phyloP scores from a whole-genome alignment of 2,888 invertebrate species.

The Chaitophorus viminalis region DNA sequence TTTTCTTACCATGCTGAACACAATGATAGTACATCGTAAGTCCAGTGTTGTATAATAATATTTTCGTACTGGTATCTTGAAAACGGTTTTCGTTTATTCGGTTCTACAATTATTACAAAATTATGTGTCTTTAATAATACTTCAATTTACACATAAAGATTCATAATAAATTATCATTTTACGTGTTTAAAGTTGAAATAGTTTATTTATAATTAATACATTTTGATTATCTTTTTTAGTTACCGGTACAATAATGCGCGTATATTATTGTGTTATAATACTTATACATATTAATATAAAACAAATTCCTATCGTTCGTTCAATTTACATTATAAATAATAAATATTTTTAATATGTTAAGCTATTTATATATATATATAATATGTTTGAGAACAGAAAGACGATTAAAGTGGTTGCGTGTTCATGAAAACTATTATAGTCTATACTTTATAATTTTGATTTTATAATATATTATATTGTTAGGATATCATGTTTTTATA shows the following conservation, averaged over 20 bases:
- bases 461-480: background rate
- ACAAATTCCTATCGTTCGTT: too few species aligned
- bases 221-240: background rate
- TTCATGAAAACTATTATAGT: background rate
- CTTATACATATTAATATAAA: too few species aligned
- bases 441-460: conserved; percentile 25
- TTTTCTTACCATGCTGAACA: background rate
- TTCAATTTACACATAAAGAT: background rate
- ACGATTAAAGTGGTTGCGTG: conserved; percentile 40
- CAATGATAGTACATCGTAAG: background rate
- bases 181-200: background rate
- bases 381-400: background rate
- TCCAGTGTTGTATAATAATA: background rate
- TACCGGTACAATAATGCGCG: too few species aligned
- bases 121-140: background rate
- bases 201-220: background rate
- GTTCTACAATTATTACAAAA: background rate
- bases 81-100: background rate
- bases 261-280: too few species aligned
- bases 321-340: too few species aligned
- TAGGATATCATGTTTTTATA: conserved; percentile 19
- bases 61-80: background rate
- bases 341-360: too few species aligned
- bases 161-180: background rate
- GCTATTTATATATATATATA: background rate